Base-by-base conservation (phyloP, 2,888 invertebrate species). In the Mamestra brassicae region DNA sequence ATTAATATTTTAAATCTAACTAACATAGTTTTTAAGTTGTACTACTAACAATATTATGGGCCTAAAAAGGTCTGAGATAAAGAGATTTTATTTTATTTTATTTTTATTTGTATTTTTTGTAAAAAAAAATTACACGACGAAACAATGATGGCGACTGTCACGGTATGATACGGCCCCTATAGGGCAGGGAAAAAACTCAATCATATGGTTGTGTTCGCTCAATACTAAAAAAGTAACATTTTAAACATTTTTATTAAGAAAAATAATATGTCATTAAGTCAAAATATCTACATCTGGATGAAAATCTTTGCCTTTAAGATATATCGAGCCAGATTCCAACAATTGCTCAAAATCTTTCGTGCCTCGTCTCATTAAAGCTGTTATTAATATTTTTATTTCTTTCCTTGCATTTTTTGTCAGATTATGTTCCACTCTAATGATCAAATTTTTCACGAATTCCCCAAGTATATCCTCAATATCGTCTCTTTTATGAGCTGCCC, bases 371-470 rank as follows among this genome's bases (percentile, higher is more conserved):
- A 90, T 55, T 34, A 93, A 75, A 17, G 89, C 70, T 74, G 90
- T 88, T 26, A 89, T 83, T 36, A 93, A 84, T 6, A 81, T 83
- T 68, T 85, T 90, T 0, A 92, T 80, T 82, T 93, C 93, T 36
- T 87, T 63, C 52, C 71, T 86, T 0, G 87, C 86, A n/a, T 78
- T 69, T 0, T 70, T 60, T 11, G 77, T 79, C 78, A 92, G 87
- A 68, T 87, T 83, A 36, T 85, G 63, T 58, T 85, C 81, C 3
- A 93, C 17, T 1, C 77, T 78, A 50, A 74, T 70, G 0, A 90
- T 10, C 17, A 61, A 17, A 52, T 63, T 58, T 34, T 55, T 55
- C 0, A 6, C 63, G 17, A 91, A 88, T 4, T 81, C 69, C 38
- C 79, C 78, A 2, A 91, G 71, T 6, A 84, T 54, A 5, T 42